Evolutionary conservation across 2,113 vertebrate species (phyloP), one percentile per base, ranked within the genome.

Genomic region (Hyperoodon ampullatus): DNA sequence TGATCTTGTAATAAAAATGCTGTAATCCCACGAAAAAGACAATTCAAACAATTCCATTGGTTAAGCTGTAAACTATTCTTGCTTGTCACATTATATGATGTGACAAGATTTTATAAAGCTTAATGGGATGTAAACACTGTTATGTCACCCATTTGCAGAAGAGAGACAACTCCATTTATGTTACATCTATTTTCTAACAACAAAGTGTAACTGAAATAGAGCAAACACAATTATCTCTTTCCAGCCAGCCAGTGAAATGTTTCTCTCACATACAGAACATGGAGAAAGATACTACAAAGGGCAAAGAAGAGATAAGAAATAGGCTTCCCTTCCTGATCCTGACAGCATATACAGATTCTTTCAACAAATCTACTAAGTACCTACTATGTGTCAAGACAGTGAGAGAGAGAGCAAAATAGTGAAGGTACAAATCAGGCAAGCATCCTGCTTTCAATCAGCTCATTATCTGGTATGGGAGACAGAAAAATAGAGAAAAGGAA

Each of bases 31-130:
- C 35, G 97, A 83, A 93, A 66, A 66, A 91, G 71, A 58, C 44
- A 96, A 60, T 58, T 65, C 35, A 90, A 19, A 5, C 1, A 15
- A 44, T 75, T 97, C 18, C 11, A 92, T 47, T 95, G 53, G 23
- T 78, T 95, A 55, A 55, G 26, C 42, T 61, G 6, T 74, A 42
- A 93, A 33, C 50, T 90, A 30, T 58, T 84, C 71, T 88, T 84
- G 89, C 88, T 94, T 97, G 0, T 77, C 80, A 96, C 77, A 97
- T 97, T 85, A 70, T 7, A 0, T 80, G 78, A 42, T 86, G 33
- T 92, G 95, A 94, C 35, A 70, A 92, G 68, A 90, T 78, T 98
- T 97, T 65, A 89, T 68, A 97, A 87, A 77, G n/a, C 47, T 94
- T 74, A 95, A 8, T 97, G 85, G 90, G 47, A 74, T 93, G 81